A percentile compares a stretch with the other conserved stretches of the same genome.
Conservation (phyloP, 1,140 invertebrate genomes). For the Macrocentrus cingulum region DNA sequence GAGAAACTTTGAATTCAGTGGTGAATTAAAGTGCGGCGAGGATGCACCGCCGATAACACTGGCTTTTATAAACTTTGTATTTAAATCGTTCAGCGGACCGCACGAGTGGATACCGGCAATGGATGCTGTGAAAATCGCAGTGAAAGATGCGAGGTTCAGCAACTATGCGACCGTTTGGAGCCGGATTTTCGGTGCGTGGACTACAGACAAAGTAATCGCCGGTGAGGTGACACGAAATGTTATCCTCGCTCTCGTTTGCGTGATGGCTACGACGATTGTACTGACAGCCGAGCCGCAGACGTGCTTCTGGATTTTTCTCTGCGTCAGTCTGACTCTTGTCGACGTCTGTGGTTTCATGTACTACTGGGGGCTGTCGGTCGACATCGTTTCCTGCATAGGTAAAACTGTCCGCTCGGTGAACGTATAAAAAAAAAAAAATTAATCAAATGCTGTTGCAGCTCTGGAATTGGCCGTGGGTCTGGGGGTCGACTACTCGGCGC, state of each 20-base stretch:
- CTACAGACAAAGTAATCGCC: slow-evolving; percentile 76
- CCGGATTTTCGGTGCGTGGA: slow-evolving; percentile 72
- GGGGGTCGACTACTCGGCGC: slow-evolving; percentile 86
- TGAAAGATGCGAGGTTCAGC: slow-evolving; percentile 60
- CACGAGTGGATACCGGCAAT: slow-evolving; percentile 75
- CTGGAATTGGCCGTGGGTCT: slow-evolving; percentile 84
- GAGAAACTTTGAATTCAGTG: slow-evolving; percentile 67
- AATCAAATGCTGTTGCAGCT: slow-evolving; percentile 40
- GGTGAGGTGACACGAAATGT: slow-evolving; percentile 79
- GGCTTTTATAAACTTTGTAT: slow-evolving; percentile 66
- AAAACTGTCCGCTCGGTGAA: slow-evolving; percentile 28
- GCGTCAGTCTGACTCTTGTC: slow-evolving; percentile 75
- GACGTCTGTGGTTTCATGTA: slow-evolving; percentile 84
- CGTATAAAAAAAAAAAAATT: slow-evolving; percentile 15
- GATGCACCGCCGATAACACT: slow-evolving; percentile 61
- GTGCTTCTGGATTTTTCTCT: slow-evolving; percentile 77
- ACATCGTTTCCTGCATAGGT: slow-evolving; percentile 82
- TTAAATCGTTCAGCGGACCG: slow-evolving; percentile 63
- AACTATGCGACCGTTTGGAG: slow-evolving; percentile 69
- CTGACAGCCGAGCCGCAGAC: slow-evolving; percentile 80
- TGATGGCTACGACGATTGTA: slow-evolving; percentile 77
- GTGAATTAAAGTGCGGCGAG: slow-evolving; percentile 65
- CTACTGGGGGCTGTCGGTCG: slow-evolving; percentile 81
- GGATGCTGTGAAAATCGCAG: slow-evolving; percentile 64
- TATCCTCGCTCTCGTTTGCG: slow-evolving; percentile 74